Percentiles rank a stretch among this genome's conserved stretches.
Conservation (phyloP, 2,888 invertebrate species). For the Corythucha ciliata region DNA sequence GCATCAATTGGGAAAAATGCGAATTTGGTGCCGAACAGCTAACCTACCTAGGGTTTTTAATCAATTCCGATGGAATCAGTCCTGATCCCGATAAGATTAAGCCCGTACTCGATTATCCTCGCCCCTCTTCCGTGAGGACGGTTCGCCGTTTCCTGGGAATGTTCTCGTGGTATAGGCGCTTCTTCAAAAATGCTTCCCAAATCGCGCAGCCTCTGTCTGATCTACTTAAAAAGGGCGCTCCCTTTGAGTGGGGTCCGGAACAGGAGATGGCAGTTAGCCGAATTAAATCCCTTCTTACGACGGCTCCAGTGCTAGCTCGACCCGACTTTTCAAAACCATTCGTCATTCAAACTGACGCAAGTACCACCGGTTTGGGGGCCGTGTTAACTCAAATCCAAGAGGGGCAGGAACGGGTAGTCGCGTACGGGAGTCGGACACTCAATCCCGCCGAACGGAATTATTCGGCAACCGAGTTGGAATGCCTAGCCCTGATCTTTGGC, state of each 20-base stretch:
- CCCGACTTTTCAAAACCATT: constrained; percentile 21
- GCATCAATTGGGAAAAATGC: constrained; percentile 18
- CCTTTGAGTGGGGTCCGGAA: constrained; percentile 21
- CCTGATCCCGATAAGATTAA: constrained; percentile 16
- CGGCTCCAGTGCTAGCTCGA: constrained; percentile 19
- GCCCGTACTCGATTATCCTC: constrained; percentile 9
- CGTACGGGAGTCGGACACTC: constrained; percentile 11
- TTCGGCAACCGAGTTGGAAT: constrained; percentile 33
- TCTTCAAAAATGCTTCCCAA: constrained; percentile 32
- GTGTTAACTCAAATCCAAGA: constrained; percentile 17
- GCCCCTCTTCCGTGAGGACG: constrained; percentile 6
- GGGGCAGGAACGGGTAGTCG: constrained; percentile 10
- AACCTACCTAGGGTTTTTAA: constrained; percentile 18
- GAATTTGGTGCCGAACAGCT: constrained; percentile 18
- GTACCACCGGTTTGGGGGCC: constrained; percentile 8
- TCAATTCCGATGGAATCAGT: constrained; percentile 16
- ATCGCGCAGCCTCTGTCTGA: constrained; percentile 31
- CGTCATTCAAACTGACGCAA: constrained; percentile 22
- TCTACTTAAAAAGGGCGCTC: constrained; percentile 26
- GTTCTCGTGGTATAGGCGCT: constrained; percentile 30
- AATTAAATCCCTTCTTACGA: constrained; percentile 21
- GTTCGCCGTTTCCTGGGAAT: constrained; percentile 23
- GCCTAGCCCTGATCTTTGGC: constrained; percentile 32
- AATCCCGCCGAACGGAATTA: constrained; percentile 30
- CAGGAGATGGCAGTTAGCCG: constrained; percentile 22